Percentiles rank a stretch among this genome's conserved stretches.
phyloP scores from a whole-genome alignment of 64 coral and sea anemone genomes.

The Pocillopora verrucosa region DNA sequence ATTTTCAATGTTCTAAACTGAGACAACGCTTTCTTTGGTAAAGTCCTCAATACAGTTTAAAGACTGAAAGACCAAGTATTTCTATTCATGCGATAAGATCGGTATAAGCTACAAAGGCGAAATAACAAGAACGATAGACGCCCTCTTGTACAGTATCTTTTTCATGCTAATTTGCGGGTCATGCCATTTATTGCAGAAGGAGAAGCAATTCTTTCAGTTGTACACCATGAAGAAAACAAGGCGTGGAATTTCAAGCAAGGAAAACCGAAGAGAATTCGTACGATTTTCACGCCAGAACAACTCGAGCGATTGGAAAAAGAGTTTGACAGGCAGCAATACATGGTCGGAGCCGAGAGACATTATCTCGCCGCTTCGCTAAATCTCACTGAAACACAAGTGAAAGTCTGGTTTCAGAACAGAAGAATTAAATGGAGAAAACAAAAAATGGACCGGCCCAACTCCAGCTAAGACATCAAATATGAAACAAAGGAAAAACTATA shows the following conservation, averaged over 20 bases:
- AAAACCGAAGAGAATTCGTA: constrained; percentile 71
- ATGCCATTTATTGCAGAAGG: constrained; percentile 25
- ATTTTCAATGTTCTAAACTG: constrained; percentile 40
- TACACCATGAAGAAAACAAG: constrained; percentile 66
- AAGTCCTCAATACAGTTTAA: not conserved
- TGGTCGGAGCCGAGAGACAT: constrained; percentile 69
- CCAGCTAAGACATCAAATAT: not conserved
- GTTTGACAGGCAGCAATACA: constrained; percentile 71
- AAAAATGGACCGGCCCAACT: constrained; percentile 49
- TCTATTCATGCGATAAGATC: not conserved
- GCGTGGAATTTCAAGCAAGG: constrained; percentile 77
- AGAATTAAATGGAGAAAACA: constrained; percentile 78
- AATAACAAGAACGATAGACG: not conserved
- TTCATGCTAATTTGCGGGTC: constrained; percentile 6
- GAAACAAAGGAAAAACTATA: not conserved
- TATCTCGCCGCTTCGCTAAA: constrained; percentile 66
- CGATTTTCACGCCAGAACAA: constrained; percentile 72
- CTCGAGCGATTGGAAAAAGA: constrained; percentile 67
- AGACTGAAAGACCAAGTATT: not conserved
- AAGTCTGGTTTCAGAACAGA: constrained; percentile 75
- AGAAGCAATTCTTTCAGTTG: constrained; percentile 45
- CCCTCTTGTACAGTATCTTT: not conserved
- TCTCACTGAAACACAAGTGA: constrained; percentile 73
- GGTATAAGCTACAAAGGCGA: not conserved
- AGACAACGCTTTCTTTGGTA: constrained; percentile 9